Evolutionary conservation across 2,113 vertebrate genomes (phyloP), one percentile per base, ranked within the genome.

Genomic region (Fukomys damarensis): DNA sequence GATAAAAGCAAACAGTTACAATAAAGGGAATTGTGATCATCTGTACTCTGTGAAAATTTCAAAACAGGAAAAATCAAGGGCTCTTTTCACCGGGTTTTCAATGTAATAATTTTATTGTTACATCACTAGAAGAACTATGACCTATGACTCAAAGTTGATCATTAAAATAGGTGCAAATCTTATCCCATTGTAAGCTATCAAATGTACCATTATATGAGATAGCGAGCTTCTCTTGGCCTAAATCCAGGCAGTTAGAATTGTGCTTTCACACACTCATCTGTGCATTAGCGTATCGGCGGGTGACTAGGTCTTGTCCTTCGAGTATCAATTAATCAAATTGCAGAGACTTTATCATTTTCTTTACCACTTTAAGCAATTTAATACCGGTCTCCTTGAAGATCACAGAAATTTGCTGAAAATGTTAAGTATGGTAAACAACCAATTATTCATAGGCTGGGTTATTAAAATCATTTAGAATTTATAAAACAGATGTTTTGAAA

Each of bases 401-500:
- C 46, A 88, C 56, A 66, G 66, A 91, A 92, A 92, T 94, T 86
- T 92, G 56, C 72, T 91, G 49, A 96, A 96, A 97, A 96, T 96
- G 56, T 95, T 94, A 93, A 93, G 49, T 90, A 86, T 94, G 77
- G 58, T 86, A 86, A 93, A 38, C 52, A 93, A 95, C 89, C 66
- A 93, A 95, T 97, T 97, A 96, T 97, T 93, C 77, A 89, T 91
- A 10, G 54, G 7, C 52, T 66, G 0, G 68, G 52, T 81, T 97
- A 93, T 97, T 97, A 93, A 86, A 68, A 91, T 83, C 54, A 96
- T 91, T 95, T 97, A 63, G 32, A 68, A 88, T 87, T 97, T 93
- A 92, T 90, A 81, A 65, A 65, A 43, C 22, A 84, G 41, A 83
- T 65, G 7, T 91, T 94, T 97, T 97, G 12, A 90, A 93, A 41